phyloP scores from a whole-genome alignment of 2,113 vertebrate species.

The Macquaria ambigua region DNA sequence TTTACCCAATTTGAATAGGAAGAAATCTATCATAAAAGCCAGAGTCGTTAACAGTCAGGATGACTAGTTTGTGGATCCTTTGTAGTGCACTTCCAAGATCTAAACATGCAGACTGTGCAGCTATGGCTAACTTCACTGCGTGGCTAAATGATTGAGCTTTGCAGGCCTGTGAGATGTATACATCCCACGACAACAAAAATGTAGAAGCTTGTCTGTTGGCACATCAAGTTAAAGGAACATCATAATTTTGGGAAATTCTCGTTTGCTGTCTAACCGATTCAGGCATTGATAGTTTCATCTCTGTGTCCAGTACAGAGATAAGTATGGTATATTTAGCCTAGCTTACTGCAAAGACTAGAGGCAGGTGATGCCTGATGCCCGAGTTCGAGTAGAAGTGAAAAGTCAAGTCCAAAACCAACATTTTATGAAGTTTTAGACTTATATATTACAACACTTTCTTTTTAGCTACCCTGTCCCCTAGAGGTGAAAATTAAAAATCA shows the following conservation, averaged over 20 bases:
- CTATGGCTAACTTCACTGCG: neutral
- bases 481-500: no score
- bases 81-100: slow-evolving; percentile 41
- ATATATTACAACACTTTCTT: no score
- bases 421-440: no score
- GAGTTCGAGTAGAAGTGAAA: no score
- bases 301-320: neutral
- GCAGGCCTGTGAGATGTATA: neutral
- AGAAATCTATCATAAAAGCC: slow-evolving; percentile 73
- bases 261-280: neutral
- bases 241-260: neutral
- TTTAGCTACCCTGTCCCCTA: no score
- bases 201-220: neutral
- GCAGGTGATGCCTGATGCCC: no score
- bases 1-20: slow-evolving; percentile 76
- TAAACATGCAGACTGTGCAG: slow-evolving; percentile 36
- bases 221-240: neutral
- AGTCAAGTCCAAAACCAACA: no score
- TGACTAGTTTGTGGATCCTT: slow-evolving; percentile 49
- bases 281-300: neutral
- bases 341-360: no score
- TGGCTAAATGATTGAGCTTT: slow-evolving; percentile 5
- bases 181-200: neutral
- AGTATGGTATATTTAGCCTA: no score
- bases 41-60: slow-evolving; percentile 58